phyloP scores from a whole-genome alignment of 2,888 invertebrate genomes.

The Metallyticus violacea region DNA sequence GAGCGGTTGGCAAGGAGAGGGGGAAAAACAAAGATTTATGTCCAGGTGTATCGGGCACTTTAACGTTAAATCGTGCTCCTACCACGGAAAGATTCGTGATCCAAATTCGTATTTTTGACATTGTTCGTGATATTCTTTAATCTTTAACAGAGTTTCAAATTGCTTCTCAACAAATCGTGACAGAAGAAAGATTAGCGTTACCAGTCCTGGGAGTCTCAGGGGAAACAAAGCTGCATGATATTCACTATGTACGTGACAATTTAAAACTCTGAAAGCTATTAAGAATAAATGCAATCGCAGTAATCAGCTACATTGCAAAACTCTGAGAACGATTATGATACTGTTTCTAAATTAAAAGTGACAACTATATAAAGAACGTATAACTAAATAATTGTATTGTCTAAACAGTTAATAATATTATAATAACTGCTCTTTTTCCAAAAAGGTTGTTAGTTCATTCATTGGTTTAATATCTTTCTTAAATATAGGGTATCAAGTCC shows the following conservation, averaged over 20 bases:
- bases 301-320: not conserved
- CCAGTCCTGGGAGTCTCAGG: not conserved
- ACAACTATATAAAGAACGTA: not conserved
- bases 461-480: no score
- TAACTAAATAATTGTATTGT: no score
- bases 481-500: no score
- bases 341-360: not conserved
- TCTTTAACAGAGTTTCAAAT: not conserved
- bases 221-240: not conserved
- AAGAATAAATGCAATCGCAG: not conserved
- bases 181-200: not conserved
- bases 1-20: not conserved
- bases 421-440: no score
- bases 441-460: no score
- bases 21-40: not conserved
- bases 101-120: not conserved
- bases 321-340: not conserved
- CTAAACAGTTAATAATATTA: no score
- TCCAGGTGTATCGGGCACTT: not conserved
- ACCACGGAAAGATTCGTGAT: not conserved
- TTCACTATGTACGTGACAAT: not conserved
- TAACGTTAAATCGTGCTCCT: not conserved
- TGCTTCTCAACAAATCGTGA: not conserved
- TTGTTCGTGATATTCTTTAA: not conserved
- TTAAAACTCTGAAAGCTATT: not conserved